Base-by-base conservation (phyloP, 2,113 vertebrate genomes). In the Cephalopholis sonnerati region DNA sequence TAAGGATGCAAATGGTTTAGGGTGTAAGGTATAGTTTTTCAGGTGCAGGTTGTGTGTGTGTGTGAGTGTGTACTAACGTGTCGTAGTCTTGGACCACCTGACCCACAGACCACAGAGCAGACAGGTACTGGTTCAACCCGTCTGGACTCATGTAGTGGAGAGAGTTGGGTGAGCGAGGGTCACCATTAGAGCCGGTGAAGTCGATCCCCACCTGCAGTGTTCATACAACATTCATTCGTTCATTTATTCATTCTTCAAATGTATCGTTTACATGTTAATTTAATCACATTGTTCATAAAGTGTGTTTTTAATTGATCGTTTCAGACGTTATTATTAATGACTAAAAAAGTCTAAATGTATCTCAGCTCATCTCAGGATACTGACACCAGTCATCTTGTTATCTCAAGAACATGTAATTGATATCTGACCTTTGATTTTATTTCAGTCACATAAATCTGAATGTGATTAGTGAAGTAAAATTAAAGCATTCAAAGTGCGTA, bases 51-150 rank as follows among this genome's bases (percentile, higher is more conserved):
- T 63, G 44, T 29, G 36, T 74, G 20, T 74, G 20, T 13, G 36
- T 17, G 22, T 4, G 7, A 13, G 44, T 20, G n/a, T 46, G 58
- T 85, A 87, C 95, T 92, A 74, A 99, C 96, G 89, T 94, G 90
- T 99, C 98, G 50, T 99, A 99, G 94, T 99, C 98, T 91, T 97
- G 97, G 75, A 99, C 74, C 53, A 99, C 98, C 5, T 94, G 95
- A 39, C 97, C 98, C 90, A 98, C 98, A 4, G 96, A 97, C 98
- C 97, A 99, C 82, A 98, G 93, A 7, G 98, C 98, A 12, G 85
- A 85, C 85, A 99, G 95, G 78, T 99, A 99, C 84, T 98, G 97
- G 32, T 98, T 99, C 83, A 96, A 86, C 20, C 97, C 97, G 0
- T 96, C 94, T 32, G 96, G 95, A 91, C 96, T 99, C 94, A 99